Percentiles rank a stretch among this genome's conserved stretches.
Conservation (phyloP, 2,113 vertebrate genomes). For the Ginglymostoma cirratum region DNA sequence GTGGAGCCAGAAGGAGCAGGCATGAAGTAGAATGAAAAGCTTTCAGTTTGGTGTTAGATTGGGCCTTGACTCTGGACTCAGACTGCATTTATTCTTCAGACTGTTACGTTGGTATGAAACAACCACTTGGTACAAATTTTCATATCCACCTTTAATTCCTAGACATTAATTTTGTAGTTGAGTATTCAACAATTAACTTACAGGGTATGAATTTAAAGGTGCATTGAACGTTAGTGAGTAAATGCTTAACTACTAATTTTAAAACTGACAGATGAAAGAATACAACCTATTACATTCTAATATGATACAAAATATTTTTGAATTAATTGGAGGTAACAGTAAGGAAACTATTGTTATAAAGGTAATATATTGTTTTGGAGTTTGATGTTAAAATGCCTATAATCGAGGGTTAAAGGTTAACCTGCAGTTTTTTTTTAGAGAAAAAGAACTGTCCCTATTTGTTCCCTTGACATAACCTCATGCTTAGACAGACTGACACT, state of each 20-base stretch:
- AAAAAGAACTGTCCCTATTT: neutral
- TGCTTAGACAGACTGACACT: neutral
- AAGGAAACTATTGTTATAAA: neutral
- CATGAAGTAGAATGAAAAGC: neutral
- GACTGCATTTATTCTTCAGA: neutral
- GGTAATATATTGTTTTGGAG: neutral
- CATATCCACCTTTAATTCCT: neutral
- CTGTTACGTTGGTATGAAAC: neutral
- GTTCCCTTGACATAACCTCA: neutral
- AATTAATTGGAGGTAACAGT: neutral
- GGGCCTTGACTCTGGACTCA: neutral
- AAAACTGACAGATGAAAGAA: neutral
- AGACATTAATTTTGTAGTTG: neutral
- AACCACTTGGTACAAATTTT: no score
- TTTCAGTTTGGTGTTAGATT: neutral
- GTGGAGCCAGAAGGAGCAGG: neutral
- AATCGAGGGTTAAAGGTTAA: neutral
- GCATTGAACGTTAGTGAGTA: neutral
- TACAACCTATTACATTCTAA: neutral
- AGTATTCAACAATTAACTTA: neutral
- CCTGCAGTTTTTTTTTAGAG: neutral
- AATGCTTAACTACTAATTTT: neutral
- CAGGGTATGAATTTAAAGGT: neutral
- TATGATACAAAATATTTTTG: neutral
- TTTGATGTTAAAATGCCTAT: neutral